Conservation (phyloP, 2,113 vertebrate species). For the Hydrochoerus hydrochaeris region DNA sequence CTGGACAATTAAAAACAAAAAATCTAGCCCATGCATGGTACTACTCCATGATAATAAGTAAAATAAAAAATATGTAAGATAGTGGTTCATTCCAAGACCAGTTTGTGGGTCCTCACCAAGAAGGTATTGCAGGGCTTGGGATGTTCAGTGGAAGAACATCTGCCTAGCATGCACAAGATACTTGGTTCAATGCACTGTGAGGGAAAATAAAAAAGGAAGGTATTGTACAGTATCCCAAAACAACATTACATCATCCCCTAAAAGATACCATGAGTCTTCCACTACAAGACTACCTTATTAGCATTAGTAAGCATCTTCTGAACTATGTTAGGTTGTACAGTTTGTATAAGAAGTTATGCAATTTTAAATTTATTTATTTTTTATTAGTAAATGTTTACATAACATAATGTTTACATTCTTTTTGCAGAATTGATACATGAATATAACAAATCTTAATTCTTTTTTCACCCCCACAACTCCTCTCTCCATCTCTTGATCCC, state of each 20-base stretch:
- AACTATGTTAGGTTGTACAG: fast-evolving
- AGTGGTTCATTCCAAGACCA: not conserved
- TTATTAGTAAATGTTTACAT: not conserved
- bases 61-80: too few species aligned
- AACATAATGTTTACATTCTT: not conserved
- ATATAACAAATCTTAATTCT: not conserved
- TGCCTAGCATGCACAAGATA: not conserved
- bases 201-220: not conserved
- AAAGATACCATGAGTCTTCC: not conserved
- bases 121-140: not conserved
- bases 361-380: not conserved
- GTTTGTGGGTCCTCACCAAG: not conserved
- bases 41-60: too few species aligned
- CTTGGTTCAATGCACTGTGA: not conserved
- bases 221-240: not conserved
- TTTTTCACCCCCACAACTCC: not conserved
- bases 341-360: not conserved
- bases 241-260: too few species aligned
- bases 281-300: not conserved
- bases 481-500: not conserved
- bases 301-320: not conserved
- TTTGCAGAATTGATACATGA: not conserved
- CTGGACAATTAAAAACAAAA: not conserved
- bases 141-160: not conserved
- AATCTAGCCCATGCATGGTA: not conserved